These are phyloP conservation scores for Xiphophorus hellerii DNA, from an alignment of 2,113 vertebrate genomes.

Conservation along the genomic window DNA sequence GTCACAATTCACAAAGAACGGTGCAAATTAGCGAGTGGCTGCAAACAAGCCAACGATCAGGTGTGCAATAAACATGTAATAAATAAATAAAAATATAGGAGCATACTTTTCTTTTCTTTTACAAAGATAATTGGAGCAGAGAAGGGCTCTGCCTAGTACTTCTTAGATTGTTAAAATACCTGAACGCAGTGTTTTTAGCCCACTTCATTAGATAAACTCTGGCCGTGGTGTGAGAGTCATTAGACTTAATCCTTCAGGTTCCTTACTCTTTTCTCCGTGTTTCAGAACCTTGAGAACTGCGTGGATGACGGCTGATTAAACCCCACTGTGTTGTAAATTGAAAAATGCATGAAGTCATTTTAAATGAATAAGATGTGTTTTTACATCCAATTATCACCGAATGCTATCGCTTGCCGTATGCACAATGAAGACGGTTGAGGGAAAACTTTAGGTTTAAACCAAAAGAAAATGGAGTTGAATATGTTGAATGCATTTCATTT, in stretches of 20 bases:
- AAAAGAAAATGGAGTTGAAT: too few relatives aligned
- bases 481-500: too few relatives aligned
- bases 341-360: background rate
- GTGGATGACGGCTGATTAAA: background rate
- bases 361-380: too few relatives aligned
- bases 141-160: background rate
- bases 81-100: background rate
- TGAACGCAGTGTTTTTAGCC: background rate
- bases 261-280: too few relatives aligned
- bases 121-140: background rate
- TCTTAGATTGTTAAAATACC: background rate
- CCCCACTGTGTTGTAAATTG: too few relatives aligned
- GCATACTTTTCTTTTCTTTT: background rate
- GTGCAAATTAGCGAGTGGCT: conserved; percentile 9
- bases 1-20: background rate
- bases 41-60: conserved; percentile 5
- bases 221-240: too few relatives aligned
- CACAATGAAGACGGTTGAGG: too few relatives aligned
- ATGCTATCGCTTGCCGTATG: too few relatives aligned
- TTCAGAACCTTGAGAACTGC: too few relatives aligned
- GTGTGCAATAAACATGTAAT: background rate
- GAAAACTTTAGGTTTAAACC: too few relatives aligned
- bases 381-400: too few relatives aligned
- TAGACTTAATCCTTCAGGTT: too few relatives aligned
- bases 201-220: background rate